Percentiles rank a stretch among this genome's conserved stretches.
phyloP scores from a whole-genome alignment of 2,888 invertebrate species.

The Piscicola geometra region DNA sequence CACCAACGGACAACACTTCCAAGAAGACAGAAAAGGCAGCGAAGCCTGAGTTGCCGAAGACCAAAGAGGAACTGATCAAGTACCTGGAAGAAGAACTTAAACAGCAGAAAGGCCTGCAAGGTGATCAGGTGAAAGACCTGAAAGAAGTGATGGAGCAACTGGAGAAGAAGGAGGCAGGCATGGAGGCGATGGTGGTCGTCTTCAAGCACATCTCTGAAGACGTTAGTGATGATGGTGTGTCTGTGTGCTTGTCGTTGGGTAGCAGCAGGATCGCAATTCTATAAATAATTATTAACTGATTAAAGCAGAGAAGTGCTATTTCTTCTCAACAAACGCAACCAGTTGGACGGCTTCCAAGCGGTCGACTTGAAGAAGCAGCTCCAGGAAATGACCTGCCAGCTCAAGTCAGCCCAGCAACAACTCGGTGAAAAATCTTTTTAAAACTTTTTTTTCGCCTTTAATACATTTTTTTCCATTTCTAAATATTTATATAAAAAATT shows the following conservation, averaged over 20 bases:
- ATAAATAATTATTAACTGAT: background rate
- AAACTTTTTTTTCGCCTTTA: too few species aligned
- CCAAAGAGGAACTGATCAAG: constrained; percentile 18
- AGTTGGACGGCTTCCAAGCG: constrained; percentile 23
- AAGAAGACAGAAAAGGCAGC: too few species aligned
- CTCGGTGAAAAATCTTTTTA: constrained; percentile 9
- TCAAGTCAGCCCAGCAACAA: constrained; percentile 21
- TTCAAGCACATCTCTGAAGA: constrained; percentile 74
- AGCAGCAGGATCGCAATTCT: background rate
- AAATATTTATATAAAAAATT: too few species aligned
- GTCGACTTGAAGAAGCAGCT: constrained; percentile 17
- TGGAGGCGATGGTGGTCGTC: constrained; percentile 77
- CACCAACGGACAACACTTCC: background rate
- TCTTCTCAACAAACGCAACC: background rate
- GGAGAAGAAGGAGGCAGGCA: constrained; percentile 63
- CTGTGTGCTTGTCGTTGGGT: background rate
- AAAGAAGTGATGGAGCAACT: constrained; percentile 47
- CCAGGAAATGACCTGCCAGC: constrained; percentile 15
- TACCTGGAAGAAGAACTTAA: constrained; percentile 11
- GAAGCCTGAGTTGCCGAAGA: constrained; percentile 3
- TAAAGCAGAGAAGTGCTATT: background rate
- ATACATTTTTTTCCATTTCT: background rate
- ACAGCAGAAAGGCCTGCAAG: constrained; percentile 21
- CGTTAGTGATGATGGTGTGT: constrained; percentile 50
- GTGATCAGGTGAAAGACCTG: constrained; percentile 10